Percentiles rank a stretch among this genome's conserved stretches.
These are phyloP conservation scores for Machimus rusticus DNA, from an alignment of 2,888 invertebrate species.

Conservation along the genomic window DNA sequence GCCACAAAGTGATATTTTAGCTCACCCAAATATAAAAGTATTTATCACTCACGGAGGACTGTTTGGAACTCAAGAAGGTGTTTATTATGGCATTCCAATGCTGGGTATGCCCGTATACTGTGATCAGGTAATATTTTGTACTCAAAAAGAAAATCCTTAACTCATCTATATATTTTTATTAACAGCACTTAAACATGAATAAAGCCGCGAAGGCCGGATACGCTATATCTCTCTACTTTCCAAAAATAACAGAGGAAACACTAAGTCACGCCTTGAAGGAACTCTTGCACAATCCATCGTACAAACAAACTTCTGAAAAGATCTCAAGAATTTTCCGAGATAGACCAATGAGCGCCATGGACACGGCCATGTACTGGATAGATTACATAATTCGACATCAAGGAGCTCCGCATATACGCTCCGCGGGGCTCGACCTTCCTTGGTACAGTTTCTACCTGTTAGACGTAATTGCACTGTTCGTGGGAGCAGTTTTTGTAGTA, in stretches of 20 bases:
- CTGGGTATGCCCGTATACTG: conserved; percentile 63
- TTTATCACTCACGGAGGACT: conserved; percentile 64
- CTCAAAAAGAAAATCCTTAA: not conserved
- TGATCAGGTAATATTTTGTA: conserved; percentile 58
- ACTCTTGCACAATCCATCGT: conserved; percentile 60
- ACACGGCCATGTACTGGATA: conserved; percentile 63
- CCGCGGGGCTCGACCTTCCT: conserved; percentile 57
- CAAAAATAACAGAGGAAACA: conserved; percentile 55
- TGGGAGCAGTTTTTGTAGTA: not conserved
- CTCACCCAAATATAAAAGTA: conserved; percentile 62
- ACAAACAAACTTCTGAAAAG: conserved; percentile 56
- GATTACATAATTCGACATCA: conserved; percentile 62
- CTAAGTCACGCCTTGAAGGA: conserved; percentile 56
- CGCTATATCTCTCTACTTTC: conserved; percentile 58
- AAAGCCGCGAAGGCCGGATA: conserved; percentile 58
- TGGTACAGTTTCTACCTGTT: conserved; percentile 62
- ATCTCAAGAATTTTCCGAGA: conserved; percentile 60
- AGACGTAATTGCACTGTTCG: conserved; percentile 55
- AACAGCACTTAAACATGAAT: conserved; percentile 59
- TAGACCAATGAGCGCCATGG: conserved; percentile 56
- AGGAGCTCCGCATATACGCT: conserved; percentile 60
- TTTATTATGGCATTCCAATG: conserved; percentile 62
- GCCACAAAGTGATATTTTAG: conserved; percentile 65
- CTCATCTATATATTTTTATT: conserved; percentile 44
- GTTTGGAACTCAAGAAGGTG: conserved; percentile 63